phyloP scores from a whole-genome alignment of 2,797 vertebrate genomes.

The Diplodus sargus region DNA sequence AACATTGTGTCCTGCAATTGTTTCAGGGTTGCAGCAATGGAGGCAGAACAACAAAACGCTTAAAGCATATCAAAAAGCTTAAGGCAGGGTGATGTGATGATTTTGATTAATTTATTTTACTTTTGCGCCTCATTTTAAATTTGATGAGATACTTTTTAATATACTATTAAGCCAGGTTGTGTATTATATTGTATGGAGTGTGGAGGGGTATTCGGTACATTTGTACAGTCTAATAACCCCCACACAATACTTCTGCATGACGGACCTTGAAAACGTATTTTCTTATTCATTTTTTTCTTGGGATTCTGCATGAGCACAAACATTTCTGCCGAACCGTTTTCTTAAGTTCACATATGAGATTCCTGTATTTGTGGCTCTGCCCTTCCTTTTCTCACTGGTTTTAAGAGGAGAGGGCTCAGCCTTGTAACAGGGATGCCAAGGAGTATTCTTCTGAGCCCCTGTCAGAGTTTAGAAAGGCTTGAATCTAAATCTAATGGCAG shows the following conservation, averaged over 20 bases:
- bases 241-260: neutral
- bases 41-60: constrained; percentile 72
- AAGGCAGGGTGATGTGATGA: constrained; percentile 42
- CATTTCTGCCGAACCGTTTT: neutral
- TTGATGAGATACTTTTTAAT: neutral
- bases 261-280: neutral
- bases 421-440: no score
- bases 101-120: neutral
- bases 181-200: neutral
- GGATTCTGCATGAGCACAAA: neutral
- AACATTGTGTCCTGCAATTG: constrained; percentile 67
- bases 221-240: neutral
- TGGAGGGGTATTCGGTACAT: neutral
- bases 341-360: neutral
- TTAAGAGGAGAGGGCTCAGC: neutral
- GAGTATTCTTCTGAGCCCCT: no score
- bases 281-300: no score
- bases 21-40: constrained; percentile 54
- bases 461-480: neutral
- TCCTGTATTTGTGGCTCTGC: neutral
- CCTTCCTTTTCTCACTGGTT: neutral
- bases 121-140: neutral
- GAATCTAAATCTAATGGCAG: neutral
- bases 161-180: neutral
- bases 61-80: constrained; percentile 79